Base-by-base conservation (phyloP, 2,888 invertebrate species). In the Petrolisthes manimaculis region DNA sequence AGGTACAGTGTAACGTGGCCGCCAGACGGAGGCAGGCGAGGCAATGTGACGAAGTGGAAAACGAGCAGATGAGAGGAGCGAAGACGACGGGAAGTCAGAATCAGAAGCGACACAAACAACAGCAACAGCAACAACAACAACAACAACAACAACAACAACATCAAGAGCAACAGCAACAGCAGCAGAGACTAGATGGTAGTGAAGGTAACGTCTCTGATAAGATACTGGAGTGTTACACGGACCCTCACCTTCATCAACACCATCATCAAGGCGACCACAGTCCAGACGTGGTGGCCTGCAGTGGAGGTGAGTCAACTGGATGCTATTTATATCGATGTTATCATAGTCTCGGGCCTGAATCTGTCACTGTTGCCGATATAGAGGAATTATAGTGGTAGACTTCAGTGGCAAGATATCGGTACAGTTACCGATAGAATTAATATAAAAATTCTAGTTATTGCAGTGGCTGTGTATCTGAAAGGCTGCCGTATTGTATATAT, bases 221-320 rank as follows among this genome's bases (percentile, higher is more conserved):
- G 4, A 24, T n/a, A 0, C 77, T 51, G n/a, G 67, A 78, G 8
- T 54, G 83, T 21, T 71, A 83, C 54, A 83, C 14, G 0, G 83
- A 83, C 18, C 67, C 4, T 37, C 80, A 56, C 37, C 77, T 83
- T 5, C 86, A 83, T 54, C 82, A 74, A 8, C 86, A 77, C 24
- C 86, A 78, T 54, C 83, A 83, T 56, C 81, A 51, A 2, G 87
- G 83, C 71, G 87, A 87, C 74, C 87, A 83, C 78, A 87, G 87
- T 69, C 87, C 87, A 2, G 87, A 87, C 55, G 83, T 87, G 5
- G 78, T 87, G 3, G 87, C 78, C 69, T 87, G 87, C 83, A 87
- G 87, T 78, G 87, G 87, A 83, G 87, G 87, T 87, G 79, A 18
- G 74, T 77, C 4, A 14, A 37, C 37, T 37, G 0, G 37, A 37